phyloP scores from a whole-genome alignment of 92 coral and sea anemone species.

The Pocillopora grandis region DNA sequence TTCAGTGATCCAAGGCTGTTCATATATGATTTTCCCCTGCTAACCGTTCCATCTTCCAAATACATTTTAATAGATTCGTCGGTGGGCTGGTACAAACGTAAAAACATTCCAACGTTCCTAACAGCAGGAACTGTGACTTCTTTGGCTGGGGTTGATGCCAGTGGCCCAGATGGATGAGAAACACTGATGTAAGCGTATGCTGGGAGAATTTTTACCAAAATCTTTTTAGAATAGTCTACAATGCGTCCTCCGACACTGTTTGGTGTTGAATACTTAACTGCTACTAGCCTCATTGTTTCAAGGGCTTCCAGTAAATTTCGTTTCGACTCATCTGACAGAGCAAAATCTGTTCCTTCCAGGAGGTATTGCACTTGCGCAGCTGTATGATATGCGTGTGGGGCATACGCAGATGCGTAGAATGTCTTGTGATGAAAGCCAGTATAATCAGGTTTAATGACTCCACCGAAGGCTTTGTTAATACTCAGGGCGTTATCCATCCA shows the following conservation, averaged over 20 bases:
- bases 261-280: slow-evolving; percentile 77
- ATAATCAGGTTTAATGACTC: slow-evolving; percentile 81
- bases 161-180: slow-evolving; percentile 4
- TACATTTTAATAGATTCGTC: neutral
- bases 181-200: slow-evolving; percentile 68
- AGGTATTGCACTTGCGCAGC: slow-evolving; percentile 61
- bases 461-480: slow-evolving; percentile 69
- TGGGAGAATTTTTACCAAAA: slow-evolving; percentile 36
- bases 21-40: slow-evolving; percentile 28
- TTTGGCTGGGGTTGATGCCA: neutral
- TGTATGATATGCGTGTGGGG: slow-evolving; percentile 62
- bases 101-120: slow-evolving; percentile 37
- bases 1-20: slow-evolving; percentile 59
- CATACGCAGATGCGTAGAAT: slow-evolving; percentile 58
- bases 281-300: slow-evolving; percentile 49
- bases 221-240: slow-evolving; percentile 34
- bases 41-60: slow-evolving; percentile 21
- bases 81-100: slow-evolving; percentile 36
- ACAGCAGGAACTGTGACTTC: slow-evolving; percentile 3
- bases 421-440: slow-evolving; percentile 67
- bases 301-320: slow-evolving; percentile 61
- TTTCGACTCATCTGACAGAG: slow-evolving; percentile 21
- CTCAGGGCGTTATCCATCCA: slow-evolving; percentile 71
- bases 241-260: slow-evolving; percentile 61
- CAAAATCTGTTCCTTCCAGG: slow-evolving; percentile 57